Conservation (phyloP, 1,140 invertebrate genomes). For the Philaenus spumarius region DNA sequence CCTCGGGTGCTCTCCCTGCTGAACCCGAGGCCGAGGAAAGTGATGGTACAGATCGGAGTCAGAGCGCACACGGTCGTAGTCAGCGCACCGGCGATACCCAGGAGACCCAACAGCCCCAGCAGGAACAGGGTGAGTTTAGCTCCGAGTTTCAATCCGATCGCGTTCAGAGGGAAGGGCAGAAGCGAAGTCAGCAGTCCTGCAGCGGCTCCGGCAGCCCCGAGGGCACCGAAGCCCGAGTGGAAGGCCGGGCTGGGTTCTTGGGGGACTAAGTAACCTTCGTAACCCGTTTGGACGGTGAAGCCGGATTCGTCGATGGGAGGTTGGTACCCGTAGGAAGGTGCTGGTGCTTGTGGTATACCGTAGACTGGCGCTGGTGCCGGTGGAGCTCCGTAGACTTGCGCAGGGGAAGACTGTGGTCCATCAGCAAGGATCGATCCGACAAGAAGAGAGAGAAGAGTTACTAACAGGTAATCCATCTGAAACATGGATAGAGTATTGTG, state of each 20-base stretch:
- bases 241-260: conserved; percentile 24
- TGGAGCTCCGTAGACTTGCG: too few species aligned
- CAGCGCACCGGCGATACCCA: conserved; percentile 39
- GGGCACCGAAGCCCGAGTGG: conserved; percentile 21
- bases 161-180: conserved; percentile 11
- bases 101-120: conserved; percentile 43
- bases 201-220: conserved; percentile 22
- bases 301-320: too few species aligned
- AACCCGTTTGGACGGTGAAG: too few species aligned
- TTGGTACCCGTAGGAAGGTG: too few species aligned
- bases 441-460: too few species aligned
- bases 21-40: conserved; percentile 45
- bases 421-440: too few species aligned
- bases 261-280: too few species aligned
- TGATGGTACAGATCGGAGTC: conserved; percentile 56
- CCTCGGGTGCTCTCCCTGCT: conserved; percentile 38
- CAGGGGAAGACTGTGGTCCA: too few species aligned
- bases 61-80: conserved; percentile 54
- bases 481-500: too few species aligned
- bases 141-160: conserved; percentile 33
- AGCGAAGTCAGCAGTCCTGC: conserved; percentile 31
- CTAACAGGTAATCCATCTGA: too few species aligned
- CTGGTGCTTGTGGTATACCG: too few species aligned
- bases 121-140: conserved; percentile 47
- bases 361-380: too few species aligned